These are phyloP conservation scores for Mechanitis messenoides DNA, from an alignment of 2,888 invertebrate genomes.

Conservation along the genomic window DNA sequence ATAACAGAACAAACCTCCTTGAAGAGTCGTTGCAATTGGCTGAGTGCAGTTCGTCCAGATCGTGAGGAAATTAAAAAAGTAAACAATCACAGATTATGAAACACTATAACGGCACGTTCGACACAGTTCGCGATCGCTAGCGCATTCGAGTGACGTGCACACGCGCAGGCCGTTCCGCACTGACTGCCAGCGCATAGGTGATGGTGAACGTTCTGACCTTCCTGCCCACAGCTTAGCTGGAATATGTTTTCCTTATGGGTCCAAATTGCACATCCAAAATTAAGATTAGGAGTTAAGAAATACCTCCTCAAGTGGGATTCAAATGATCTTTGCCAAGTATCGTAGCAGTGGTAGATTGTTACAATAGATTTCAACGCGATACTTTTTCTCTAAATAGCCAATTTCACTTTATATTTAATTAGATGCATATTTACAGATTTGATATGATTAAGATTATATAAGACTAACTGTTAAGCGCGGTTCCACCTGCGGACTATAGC, in stretches of 20 bases:
- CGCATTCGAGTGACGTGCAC: conserved; percentile 52
- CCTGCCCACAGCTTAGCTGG: conserved; percentile 67
- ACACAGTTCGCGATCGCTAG: conserved; percentile 55
- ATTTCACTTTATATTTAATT: too few relatives aligned
- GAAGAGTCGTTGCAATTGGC: conserved; percentile 42
- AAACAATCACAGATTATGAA: conserved; percentile 61
- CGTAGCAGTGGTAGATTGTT: too few relatives aligned
- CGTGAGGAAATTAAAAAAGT: conserved; percentile 48
- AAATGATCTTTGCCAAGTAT: too few relatives aligned
- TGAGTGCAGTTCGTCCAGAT: conserved; percentile 42
- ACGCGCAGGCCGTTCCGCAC: conserved; percentile 64
- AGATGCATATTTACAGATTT: too few relatives aligned
- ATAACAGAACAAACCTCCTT: conserved; percentile 55
- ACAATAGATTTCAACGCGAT: too few relatives aligned
- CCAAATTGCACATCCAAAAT: neutral
- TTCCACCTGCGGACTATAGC: too few relatives aligned
- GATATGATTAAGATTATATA: too few relatives aligned
- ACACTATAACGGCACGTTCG: conserved; percentile 67
- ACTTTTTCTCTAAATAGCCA: too few relatives aligned
- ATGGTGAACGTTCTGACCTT: conserved; percentile 71
- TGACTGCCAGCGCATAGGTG: conserved; percentile 48
- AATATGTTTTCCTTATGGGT: conserved; percentile 58
- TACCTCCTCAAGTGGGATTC: neutral
- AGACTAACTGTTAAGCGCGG: too few relatives aligned
- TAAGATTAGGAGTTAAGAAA: neutral